Evolutionary conservation across 2,797 vertebrate genomes (phyloP).

Genomic region (Xiphophorus birchmanni): DNA sequence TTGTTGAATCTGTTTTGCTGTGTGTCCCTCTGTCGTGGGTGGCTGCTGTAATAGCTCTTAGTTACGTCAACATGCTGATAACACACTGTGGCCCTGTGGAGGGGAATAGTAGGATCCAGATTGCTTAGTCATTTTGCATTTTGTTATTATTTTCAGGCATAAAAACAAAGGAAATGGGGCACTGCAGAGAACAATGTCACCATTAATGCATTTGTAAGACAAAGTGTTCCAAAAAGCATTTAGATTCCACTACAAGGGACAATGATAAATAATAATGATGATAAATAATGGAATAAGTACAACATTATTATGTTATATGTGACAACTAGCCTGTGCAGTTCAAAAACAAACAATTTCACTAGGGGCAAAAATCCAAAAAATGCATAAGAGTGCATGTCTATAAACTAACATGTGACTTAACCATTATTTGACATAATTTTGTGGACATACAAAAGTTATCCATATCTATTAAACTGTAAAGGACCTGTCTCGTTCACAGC

Average conservation of each 20-base stretch:
- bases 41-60: constrained; percentile 45
- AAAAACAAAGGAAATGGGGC: constrained; percentile 12
- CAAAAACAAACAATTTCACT: background rate
- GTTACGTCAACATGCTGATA: constrained; percentile 48
- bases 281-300: background rate
- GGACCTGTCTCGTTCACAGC: background rate
- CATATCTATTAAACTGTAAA: background rate
- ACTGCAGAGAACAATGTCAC: background rate
- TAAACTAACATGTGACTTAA: background rate
- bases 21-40: constrained; percentile 41
- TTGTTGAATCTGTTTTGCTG: background rate
- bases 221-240: background rate
- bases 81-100: constrained; percentile 34
- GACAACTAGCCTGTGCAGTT: background rate
- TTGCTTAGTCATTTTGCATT: constrained; percentile 49
- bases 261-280: background rate
- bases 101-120: constrained; percentile 50
- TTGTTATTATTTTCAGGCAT: constrained; percentile 29
- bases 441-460: background rate
- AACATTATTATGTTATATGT: background rate
- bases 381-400: background rate
- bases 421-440: background rate
- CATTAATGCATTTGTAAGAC: background rate
- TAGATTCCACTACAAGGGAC: background rate
- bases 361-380: background rate